Percentiles rank a stretch among this genome's conserved stretches.
phyloP scores from a whole-genome alignment of 2,797 vertebrate species.

The Danio albolineatus region DNA sequence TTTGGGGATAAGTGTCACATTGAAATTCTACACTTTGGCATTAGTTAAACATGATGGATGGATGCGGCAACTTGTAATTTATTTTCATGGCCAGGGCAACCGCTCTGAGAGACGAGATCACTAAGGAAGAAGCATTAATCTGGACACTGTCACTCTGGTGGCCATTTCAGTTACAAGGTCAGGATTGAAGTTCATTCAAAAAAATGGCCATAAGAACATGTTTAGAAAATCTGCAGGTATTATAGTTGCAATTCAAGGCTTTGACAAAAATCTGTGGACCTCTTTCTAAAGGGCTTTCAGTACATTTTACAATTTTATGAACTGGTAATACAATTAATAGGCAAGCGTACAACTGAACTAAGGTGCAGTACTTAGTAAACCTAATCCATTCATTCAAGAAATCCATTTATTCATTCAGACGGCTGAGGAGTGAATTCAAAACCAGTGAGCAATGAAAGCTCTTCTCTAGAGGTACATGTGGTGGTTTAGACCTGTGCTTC shows the following conservation, averaged over 20 bases:
- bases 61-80: slow-evolving; percentile 49
- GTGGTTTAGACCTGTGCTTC: slow-evolving; percentile 1
- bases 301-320: neutral
- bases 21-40: slow-evolving; percentile 53
- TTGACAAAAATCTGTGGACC: neutral
- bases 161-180: slow-evolving; percentile 20
- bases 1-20: slow-evolving; percentile 65
- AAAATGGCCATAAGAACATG: neutral
- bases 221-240: neutral
- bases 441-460: slow-evolving; percentile 28
- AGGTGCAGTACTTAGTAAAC: neutral
- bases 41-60: slow-evolving; percentile 55
- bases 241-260: neutral
- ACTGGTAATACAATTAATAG: neutral
- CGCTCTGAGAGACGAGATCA: slow-evolving; percentile 47
- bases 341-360: neutral
- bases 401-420: slow-evolving; percentile 17
- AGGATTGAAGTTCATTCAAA: slow-evolving; percentile 29
- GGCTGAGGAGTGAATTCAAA: slow-evolving; percentile 27
- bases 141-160: slow-evolving; percentile 37
- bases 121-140: slow-evolving; percentile 50
- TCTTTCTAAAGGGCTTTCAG: neutral
- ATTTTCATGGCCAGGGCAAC: slow-evolving; percentile 54
- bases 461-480: neutral
- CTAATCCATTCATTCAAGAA: slow-evolving; percentile 23